Conservation (phyloP, 53 echinoderm and acorn worm species). For the Apostichopus leukothele region DNA sequence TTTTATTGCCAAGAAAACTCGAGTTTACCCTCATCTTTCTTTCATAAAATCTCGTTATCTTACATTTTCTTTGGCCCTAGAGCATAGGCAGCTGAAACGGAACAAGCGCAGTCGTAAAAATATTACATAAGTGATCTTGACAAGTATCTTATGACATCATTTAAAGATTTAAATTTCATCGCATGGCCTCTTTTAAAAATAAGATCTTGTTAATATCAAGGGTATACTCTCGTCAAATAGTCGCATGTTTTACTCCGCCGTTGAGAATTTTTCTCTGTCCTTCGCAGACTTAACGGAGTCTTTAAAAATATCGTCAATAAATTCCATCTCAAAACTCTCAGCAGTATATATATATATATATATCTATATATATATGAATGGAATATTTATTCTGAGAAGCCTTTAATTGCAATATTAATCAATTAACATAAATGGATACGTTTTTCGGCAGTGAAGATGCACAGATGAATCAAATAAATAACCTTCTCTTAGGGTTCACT, state of each 20-base stretch:
- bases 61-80: not conserved
- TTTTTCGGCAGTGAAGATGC: no score
- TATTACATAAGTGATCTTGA: conserved; percentile 14
- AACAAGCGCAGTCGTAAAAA: not conserved
- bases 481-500: no score
- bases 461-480: no score
- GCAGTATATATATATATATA: no score
- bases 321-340: not conserved
- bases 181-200: conserved; percentile 4
- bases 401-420: no score
- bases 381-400: no score
- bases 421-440: no score
- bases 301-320: not conserved
- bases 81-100: not conserved
- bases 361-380: no score
- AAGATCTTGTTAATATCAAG: conserved; percentile 6
- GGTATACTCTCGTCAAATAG: conserved; percentile 5
- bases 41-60: not conserved
- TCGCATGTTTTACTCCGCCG: not conserved
- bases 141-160: not conserved
- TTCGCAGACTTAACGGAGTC: not conserved
- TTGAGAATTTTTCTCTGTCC: not conserved
- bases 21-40: not conserved
- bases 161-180: conserved; percentile 10
- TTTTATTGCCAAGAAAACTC: not conserved